Evolutionary conservation across 2,113 vertebrate species (phyloP).

Genomic region (Elanoides forficatus): DNA sequence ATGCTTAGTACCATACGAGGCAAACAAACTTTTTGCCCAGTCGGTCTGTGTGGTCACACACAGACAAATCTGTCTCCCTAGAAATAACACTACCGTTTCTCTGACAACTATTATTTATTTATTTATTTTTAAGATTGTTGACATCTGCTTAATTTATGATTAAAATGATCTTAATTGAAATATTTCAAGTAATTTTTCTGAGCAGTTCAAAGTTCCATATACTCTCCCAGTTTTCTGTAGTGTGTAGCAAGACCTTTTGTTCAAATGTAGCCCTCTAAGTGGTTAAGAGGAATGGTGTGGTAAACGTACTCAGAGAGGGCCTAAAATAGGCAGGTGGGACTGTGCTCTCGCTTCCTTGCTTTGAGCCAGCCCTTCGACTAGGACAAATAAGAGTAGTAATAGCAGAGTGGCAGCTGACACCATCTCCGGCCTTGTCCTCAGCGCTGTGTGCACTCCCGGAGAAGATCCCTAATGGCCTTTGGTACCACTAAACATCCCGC

Average conservation of each 20-base stretch:
- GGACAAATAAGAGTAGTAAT: neutral
- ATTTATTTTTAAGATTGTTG: neutral
- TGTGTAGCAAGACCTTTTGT: neutral
- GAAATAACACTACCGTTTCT: neutral
- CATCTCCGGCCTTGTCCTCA: neutral
- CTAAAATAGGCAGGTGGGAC: neutral
- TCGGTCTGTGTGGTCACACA: fast-evolving
- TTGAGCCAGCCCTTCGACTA: neutral
- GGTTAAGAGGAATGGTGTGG: neutral
- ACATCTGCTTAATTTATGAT: neutral
- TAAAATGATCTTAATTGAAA: neutral
- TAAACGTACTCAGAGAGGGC: neutral
- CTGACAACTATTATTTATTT: neutral
- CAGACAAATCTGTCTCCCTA: neutral
- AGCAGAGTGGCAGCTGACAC: neutral
- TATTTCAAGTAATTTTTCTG: neutral
- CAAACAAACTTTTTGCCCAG: neutral
- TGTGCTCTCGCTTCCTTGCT: neutral
- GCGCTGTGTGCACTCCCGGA: fast-evolving
- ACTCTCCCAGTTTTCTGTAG: neutral
- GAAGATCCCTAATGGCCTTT: neutral
- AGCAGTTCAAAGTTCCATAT: neutral
- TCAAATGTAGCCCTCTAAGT: neutral
- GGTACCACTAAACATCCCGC: neutral
- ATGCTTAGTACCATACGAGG: neutral